Percentiles rank a stretch among this genome's conserved stretches.
Conservation (phyloP, 1,140 invertebrate genomes). For the Leptinotarsa defecta region DNA sequence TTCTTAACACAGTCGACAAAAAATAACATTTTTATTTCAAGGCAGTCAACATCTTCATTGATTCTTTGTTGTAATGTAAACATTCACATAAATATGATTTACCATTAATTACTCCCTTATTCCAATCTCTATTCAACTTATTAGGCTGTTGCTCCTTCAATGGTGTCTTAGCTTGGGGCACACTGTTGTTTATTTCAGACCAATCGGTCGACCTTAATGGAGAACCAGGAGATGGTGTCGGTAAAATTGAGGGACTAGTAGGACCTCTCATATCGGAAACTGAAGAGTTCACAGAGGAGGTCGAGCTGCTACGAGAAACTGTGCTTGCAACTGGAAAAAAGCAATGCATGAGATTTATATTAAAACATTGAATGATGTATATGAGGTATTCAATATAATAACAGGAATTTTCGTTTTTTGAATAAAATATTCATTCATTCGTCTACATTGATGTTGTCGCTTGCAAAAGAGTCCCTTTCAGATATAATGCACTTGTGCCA, state of each 20-base stretch:
- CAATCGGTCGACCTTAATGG: constrained; percentile 44
- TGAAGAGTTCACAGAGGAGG: constrained; percentile 62
- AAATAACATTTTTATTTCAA: no score
- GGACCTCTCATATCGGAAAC: constrained; percentile 55
- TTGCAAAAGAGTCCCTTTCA: no score
- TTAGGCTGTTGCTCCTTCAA: constrained; percentile 54
- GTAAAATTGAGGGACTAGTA: constrained; percentile 45
- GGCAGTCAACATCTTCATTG: no score
- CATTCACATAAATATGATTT: constrained; percentile 10
- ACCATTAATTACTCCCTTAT: constrained; percentile 47
- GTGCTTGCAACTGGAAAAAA: constrained; percentile 33
- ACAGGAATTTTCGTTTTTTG: no score
- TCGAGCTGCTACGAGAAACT: constrained; percentile 62
- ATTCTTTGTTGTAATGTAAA: no score
- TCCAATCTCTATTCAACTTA: constrained; percentile 48
- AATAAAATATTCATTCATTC: no score
- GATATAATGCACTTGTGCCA: no score
- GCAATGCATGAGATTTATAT: not conserved
- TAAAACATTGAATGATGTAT: no score
- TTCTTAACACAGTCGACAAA: no score
- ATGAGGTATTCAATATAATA: no score
- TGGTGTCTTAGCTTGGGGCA: constrained; percentile 44
- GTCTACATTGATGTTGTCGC: no score
- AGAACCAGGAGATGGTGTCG: constrained; percentile 42
- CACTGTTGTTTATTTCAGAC: constrained; percentile 33